These are phyloP conservation scores for Odontothrips loti DNA, from an alignment of 2,888 invertebrate genomes.

Conservation along the genomic window DNA sequence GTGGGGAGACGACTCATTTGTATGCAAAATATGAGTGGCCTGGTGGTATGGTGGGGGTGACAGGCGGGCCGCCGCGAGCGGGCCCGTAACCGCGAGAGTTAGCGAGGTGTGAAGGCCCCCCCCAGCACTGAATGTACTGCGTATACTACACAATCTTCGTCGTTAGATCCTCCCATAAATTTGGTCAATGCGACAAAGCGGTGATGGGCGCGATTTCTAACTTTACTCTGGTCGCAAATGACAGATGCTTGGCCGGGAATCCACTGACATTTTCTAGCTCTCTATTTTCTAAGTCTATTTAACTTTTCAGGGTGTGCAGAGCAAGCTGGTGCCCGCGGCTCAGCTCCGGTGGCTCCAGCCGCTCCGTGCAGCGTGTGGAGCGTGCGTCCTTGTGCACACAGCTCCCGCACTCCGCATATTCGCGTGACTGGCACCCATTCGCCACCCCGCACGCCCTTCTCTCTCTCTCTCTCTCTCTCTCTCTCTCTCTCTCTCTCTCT, in stretches of 20 bases:
- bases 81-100: too few species aligned
- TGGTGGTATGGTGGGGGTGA: neutral
- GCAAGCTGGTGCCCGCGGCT: neutral
- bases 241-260: too few species aligned
- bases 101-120: conserved; percentile 9
- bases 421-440: conserved; percentile 5
- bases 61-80: neutral
- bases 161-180: neutral
- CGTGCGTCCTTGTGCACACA: neutral
- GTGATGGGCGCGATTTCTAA: too few species aligned
- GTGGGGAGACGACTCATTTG: conserved; percentile 20
- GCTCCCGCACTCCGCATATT: conserved; percentile 14
- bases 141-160: too few species aligned
- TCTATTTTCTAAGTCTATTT: too few species aligned
- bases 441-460: neutral
- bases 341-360: too few species aligned
- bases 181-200: too few species aligned
- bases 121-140: neutral
- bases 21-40: conserved; percentile 25
- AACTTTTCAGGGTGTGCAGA: too few species aligned
- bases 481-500: too few species aligned
- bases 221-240: too few species aligned
- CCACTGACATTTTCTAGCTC: too few species aligned
- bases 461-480: neutral
- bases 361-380: too few species aligned